Evolutionary conservation across 2,113 vertebrate genomes (phyloP), one percentile per base, ranked within the genome.

Genomic region (Thalassoma bifasciatum): DNA sequence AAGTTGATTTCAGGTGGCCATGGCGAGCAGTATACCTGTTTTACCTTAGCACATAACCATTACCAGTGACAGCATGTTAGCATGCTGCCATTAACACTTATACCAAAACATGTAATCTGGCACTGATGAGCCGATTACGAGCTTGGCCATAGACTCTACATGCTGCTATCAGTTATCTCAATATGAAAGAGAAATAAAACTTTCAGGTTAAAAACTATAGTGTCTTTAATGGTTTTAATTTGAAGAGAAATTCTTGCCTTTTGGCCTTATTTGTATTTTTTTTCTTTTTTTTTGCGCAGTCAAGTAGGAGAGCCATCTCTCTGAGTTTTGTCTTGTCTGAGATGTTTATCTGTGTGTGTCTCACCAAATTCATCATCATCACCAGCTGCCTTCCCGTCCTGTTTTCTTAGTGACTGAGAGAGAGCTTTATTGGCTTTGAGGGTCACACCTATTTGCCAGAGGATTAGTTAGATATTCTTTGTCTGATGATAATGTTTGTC

Each of bases 361-460:
- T 34, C 22, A 17, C 63, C 53, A 47, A 75, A 84, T 91, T 47
- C 24, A 74, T 88, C 83, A 78, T 42, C 54, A 75, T 72, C 85
- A 82, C 75, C 23, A 61, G 49, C 61, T 53, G 70, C 72, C 44
- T 9, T 68, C 49, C 23, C 63, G 57, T n/a, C 69, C 60, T 56
- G 57, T 83, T 86, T 83, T 36, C 54, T 66, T 70, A 86, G 36
- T 74, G 81, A 86, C 83, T 81, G 86, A 54, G 63, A 80, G 19
- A 53, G 77, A 77, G 70, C 77, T 89, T 88, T 89, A 86, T 86
- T 88, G 87, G 85, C 86, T 79, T 60, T 67, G 85, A 74, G 63
- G 84, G 79, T 86, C 85, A 68, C 73, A 76, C 67, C 77, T 78
- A 63, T 83, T 90, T 84, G 82, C 77, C 79, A 81, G 83, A 65